Evolutionary conservation across 2,888 invertebrate genomes (phyloP).

Genomic region (Scotopteryx bipunctaria): DNA sequence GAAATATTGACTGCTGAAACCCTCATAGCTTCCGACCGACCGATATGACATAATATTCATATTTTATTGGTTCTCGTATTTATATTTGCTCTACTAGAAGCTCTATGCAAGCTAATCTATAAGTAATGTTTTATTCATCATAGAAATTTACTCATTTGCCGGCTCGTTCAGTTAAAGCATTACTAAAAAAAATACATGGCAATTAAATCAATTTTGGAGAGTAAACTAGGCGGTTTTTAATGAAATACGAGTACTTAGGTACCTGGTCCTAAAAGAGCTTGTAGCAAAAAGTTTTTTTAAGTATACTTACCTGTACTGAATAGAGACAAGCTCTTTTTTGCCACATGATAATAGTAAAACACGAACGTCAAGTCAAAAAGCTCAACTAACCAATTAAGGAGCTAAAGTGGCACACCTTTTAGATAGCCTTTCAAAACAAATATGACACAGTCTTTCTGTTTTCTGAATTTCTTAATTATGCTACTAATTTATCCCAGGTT

Average conservation of each 20-base stretch:
- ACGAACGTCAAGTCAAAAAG: too few relatives aligned
- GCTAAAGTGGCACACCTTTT: too few relatives aligned
- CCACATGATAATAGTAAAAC: too few relatives aligned
- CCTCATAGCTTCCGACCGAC: constrained; percentile 43
- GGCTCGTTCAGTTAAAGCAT: constrained; percentile 2
- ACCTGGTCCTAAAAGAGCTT: too few relatives aligned
- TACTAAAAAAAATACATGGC: constrained; percentile 7
- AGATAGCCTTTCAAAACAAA: too few relatives aligned
- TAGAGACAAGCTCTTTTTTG: background rate
- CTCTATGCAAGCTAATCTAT: constrained; percentile 9
- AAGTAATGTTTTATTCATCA: constrained; percentile 21
- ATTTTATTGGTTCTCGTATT: constrained; percentile 59
- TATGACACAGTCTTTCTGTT: too few relatives aligned
- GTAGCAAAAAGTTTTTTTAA: too few relatives aligned
- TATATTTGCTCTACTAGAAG: constrained; percentile 46
- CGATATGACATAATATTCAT: constrained; percentile 52
- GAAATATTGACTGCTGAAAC: constrained; percentile 60
- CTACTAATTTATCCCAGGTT: constrained; percentile 9
- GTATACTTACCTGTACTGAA: too few relatives aligned
- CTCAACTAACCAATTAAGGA: too few relatives aligned
- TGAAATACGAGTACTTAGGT: too few relatives aligned
- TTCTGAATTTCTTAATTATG: constrained; percentile 1
- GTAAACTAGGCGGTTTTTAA: background rate
- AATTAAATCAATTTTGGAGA: background rate
- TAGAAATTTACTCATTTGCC: constrained; percentile 11